Evolutionary conservation across 2,797 vertebrate genomes (phyloP).

Genomic region (Eremophila alpestris): DNA sequence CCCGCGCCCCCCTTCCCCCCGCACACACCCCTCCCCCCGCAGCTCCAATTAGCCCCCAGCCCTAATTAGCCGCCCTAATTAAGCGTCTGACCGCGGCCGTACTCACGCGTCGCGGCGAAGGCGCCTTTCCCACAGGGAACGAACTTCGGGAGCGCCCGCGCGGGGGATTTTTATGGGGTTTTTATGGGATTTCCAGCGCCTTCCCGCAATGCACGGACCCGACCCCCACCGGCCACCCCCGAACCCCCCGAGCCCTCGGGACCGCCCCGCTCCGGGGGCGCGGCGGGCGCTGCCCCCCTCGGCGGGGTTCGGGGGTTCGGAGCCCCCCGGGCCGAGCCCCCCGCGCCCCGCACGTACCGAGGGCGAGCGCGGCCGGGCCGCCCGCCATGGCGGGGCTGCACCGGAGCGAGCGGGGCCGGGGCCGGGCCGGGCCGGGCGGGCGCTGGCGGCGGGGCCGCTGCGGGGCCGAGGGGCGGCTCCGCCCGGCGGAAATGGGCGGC

Average conservation of each 20-base stretch:
- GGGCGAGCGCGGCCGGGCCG: not conserved
- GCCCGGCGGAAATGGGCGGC: not conserved
- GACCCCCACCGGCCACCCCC: too few relatives aligned
- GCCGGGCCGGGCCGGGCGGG: not conserved
- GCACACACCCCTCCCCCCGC: not conserved
- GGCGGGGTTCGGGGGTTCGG: too few relatives aligned
- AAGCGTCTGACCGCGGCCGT: not conserved
- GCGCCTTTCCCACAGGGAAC: not conserved
- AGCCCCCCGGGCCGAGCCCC: not conserved
- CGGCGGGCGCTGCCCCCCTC: too few relatives aligned
- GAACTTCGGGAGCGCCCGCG: not conserved
- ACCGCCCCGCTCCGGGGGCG: too few relatives aligned
- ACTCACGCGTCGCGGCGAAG: not conserved
- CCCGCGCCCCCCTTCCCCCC: not conserved
- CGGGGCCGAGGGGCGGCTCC: not conserved
- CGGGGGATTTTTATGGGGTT: not conserved
- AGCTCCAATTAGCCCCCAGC: not conserved
- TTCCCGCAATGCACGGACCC: not conserved
- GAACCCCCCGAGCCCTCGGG: too few relatives aligned
- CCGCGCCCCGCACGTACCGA: not conserved
- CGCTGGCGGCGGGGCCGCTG: not conserved
- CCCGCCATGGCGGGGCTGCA: not conserved
- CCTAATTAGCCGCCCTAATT: not conserved
- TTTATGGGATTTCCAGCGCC: not conserved
- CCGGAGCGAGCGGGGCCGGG: not conserved